phyloP scores from a whole-genome alignment of 2,888 invertebrate genomes.

The Drosophila colorata region DNA sequence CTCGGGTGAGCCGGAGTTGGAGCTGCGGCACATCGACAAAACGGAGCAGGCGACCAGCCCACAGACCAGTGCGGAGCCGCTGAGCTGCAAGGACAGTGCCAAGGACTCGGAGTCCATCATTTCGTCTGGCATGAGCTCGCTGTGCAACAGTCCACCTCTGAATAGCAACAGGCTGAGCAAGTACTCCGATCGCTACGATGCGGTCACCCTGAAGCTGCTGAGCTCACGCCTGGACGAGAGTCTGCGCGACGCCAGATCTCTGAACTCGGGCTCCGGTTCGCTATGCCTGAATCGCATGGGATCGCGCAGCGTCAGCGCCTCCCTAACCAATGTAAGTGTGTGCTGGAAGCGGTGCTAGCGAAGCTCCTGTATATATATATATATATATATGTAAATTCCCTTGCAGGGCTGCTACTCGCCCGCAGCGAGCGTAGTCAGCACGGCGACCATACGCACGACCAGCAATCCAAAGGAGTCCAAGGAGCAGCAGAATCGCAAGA shows the following conservation, averaged over 20 bases:
- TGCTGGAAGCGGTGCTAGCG: too few species aligned
- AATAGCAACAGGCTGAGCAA: conserved; percentile 79
- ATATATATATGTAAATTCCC: neutral
- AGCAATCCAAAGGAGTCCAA: conserved; percentile 90
- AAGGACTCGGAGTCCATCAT: conserved; percentile 82
- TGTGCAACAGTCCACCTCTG: conserved; percentile 82
- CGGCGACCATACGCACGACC: conserved; percentile 89
- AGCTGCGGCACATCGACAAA: conserved; percentile 30
- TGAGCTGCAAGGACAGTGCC: conserved; percentile 79
- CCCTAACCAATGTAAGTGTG: conserved; percentile 82
- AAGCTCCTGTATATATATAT: neutral
- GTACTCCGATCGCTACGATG: conserved; percentile 83
- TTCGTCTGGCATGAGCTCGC: conserved; percentile 84
- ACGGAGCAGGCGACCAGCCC: conserved; percentile 15
- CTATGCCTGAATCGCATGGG: conserved; percentile 72
- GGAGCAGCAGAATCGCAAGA: conserved; percentile 91
- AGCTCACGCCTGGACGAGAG: conserved; percentile 78
- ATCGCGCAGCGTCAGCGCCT: conserved; percentile 77
- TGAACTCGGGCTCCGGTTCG: conserved; percentile 77
- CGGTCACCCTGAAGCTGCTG: conserved; percentile 77
- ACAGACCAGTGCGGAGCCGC: conserved; percentile 36
- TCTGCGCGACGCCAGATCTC: conserved; percentile 76
- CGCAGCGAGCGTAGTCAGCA: conserved; percentile 88
- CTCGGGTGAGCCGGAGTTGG: conserved; percentile 55
- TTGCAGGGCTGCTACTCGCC: conserved; percentile 90